Percentiles rank a stretch among this genome's conserved stretches.
Evolutionary conservation across 2,888 invertebrate species (phyloP).

Genomic region (Megastigmus dorsalis): DNA sequence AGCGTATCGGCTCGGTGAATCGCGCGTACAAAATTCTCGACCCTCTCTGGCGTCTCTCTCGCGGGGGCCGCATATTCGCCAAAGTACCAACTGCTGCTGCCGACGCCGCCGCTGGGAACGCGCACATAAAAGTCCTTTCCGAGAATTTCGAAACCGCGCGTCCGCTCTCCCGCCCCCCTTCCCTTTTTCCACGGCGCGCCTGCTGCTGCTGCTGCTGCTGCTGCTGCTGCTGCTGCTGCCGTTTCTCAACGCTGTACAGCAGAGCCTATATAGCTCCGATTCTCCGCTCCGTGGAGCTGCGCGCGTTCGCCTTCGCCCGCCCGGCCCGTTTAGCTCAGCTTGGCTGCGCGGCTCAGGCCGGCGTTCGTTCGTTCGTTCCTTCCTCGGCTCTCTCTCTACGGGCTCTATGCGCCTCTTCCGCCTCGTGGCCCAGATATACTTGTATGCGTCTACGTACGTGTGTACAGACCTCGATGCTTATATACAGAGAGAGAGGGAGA

Average conservation of each 20-base stretch:
- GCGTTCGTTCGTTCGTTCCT: too few species aligned
- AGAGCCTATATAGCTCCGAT: too few species aligned
- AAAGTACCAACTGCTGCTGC: background rate
- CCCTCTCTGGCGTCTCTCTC: background rate
- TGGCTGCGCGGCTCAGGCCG: background rate
- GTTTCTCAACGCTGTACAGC: slow-evolving; percentile 7
- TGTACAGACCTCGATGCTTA: too few species aligned
- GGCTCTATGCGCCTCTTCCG: slow-evolving; percentile 15
- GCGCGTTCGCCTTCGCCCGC: too few species aligned
- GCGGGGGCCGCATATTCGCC: background rate
- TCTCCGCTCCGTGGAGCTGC: too few species aligned
- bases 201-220: too few species aligned
- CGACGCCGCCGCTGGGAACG: background rate
- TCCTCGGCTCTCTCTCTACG: background rate
- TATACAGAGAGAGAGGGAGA: background rate
- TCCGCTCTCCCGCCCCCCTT: slow-evolving; percentile 20
- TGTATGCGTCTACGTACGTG: slow-evolving; percentile 15
- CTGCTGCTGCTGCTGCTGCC: too few species aligned
- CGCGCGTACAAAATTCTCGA: background rate
- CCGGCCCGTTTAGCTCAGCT: slow-evolving; percentile 2
- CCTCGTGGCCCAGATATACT: slow-evolving; percentile 38
- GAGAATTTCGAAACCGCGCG: slow-evolving; percentile 45
- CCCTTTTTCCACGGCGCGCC: slow-evolving; percentile 12
- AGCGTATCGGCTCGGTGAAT: background rate
- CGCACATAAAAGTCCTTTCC: slow-evolving; percentile 44